Conservation (phyloP, 1,140 invertebrate species). For the Neodiprion lecontei region DNA sequence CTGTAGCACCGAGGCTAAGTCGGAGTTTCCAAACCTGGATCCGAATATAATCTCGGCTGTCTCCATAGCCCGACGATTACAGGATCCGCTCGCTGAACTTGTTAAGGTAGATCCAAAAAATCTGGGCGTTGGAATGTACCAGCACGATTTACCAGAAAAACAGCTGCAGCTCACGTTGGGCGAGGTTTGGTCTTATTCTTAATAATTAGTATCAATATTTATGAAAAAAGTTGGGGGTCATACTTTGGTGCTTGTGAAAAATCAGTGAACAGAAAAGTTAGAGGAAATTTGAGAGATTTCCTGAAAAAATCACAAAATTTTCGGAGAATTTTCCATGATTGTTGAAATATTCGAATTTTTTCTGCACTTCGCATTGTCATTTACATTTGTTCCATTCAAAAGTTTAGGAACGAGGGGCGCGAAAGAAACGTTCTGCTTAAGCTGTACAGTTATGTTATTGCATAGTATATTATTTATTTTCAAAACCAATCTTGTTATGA, state of each 20-base stretch:
- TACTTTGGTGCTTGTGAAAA: too few relatives aligned
- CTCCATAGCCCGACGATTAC: slow-evolving; percentile 84
- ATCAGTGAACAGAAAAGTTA: not conserved
- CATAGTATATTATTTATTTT: slow-evolving; percentile 12
- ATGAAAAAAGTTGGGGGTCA: not conserved
- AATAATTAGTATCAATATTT: slow-evolving; percentile 12
- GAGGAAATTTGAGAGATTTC: slow-evolving; percentile 32
- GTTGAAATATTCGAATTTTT: too few relatives aligned
- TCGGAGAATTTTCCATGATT: too few relatives aligned
- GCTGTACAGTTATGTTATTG: not conserved
- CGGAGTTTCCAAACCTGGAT: slow-evolving; percentile 86
- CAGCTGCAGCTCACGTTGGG: slow-evolving; percentile 76
- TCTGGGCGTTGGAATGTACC: slow-evolving; percentile 91
- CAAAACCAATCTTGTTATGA: slow-evolving; percentile 6
- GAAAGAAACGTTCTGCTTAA: too few relatives aligned
- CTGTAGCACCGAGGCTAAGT: slow-evolving; percentile 79
- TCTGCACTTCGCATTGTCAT: too few relatives aligned
- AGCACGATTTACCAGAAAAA: slow-evolving; percentile 86
- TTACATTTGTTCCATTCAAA: too few relatives aligned
- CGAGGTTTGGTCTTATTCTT: slow-evolving; percentile 62
- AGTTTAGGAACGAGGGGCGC: too few relatives aligned
- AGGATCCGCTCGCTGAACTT: slow-evolving; percentile 89
- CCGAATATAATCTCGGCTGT: slow-evolving; percentile 63
- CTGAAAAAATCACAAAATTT: not conserved
- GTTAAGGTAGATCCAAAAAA: slow-evolving; percentile 93